Evolutionary conservation across 2,797 vertebrate genomes (phyloP).

Genomic region (Poeciliopsis turneri): DNA sequence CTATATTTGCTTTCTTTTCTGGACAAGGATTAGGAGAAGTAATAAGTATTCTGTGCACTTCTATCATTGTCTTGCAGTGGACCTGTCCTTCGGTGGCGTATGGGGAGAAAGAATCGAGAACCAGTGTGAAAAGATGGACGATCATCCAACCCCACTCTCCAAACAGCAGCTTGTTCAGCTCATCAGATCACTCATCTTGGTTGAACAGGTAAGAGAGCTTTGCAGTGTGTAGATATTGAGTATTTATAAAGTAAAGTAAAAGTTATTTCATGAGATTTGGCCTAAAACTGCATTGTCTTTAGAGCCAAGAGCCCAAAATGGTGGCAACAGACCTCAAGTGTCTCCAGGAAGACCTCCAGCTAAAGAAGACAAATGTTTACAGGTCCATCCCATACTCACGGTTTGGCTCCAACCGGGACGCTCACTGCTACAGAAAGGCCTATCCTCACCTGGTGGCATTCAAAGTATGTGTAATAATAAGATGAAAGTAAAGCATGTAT

Average conservation of each 20-base stretch:
- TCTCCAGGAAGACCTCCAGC: conserved; percentile 78
- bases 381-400: conserved; percentile 80
- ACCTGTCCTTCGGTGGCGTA: conserved; percentile 36
- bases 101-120: conserved; percentile 56
- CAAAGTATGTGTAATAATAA: conserved; percentile 65
- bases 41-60: background rate
- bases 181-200: conserved; percentile 74
- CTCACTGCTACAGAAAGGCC: conserved; percentile 83
- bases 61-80: conserved; percentile 50
- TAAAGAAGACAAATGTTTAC: conserved; percentile 78
- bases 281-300: background rate
- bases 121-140: conserved; percentile 61
- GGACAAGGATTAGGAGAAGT: background rate
- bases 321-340: conserved; percentile 70
- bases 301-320: conserved; percentile 67
- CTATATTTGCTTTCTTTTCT: background rate
- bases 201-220: conserved; percentile 67
- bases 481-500: too few relatives aligned
- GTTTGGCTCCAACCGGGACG: conserved; percentile 81
- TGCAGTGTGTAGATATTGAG: background rate
- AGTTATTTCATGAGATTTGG: background rate
- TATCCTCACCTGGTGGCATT: conserved; percentile 80
- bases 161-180: conserved; percentile 78
- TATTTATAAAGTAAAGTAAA: background rate
- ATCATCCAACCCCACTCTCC: conserved; percentile 59